These are phyloP conservation scores for Zygothrica quintamaculata DNA, from an alignment of 2,888 invertebrate species.

Conservation along the genomic window DNA sequence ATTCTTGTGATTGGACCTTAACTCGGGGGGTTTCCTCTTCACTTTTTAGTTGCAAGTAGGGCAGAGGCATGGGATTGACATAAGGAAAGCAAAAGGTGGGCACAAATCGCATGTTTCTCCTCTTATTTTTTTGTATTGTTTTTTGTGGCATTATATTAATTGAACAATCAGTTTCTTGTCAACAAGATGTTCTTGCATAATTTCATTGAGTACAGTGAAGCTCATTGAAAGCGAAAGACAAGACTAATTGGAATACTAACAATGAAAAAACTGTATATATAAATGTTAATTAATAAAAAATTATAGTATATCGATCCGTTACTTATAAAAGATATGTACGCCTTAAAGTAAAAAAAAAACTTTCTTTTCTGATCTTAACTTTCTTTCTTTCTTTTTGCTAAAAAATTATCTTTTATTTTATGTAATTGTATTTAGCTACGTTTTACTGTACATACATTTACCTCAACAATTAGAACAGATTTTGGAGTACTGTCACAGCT, in stretches of 20 bases:
- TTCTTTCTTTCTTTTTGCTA: neutral
- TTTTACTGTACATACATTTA: constrained; percentile 33
- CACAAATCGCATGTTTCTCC: constrained; percentile 22
- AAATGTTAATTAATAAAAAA: no score
- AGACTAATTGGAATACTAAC: no score
- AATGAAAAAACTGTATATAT: no score
- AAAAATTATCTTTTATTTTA: no score
- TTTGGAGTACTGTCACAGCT: constrained; percentile 62
- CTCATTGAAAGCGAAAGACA: neutral
- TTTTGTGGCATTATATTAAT: constrained; percentile 57
- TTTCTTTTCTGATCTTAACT: neutral
- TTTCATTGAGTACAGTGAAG: constrained; percentile 41
- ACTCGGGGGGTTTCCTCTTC: constrained; percentile 34
- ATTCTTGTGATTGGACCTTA: constrained; percentile 65
- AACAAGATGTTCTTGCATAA: constrained; percentile 66
- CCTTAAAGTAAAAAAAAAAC: neutral
- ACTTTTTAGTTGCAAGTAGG: constrained; percentile 5
- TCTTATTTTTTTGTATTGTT: constrained; percentile 15
- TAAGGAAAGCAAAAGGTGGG: neutral
- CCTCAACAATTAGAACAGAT: constrained; percentile 61
- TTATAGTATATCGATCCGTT: no score
- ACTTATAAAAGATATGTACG: no score
- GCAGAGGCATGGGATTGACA: no score
- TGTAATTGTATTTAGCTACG: neutral
- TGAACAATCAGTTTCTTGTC: constrained; percentile 74